These are phyloP conservation scores for Eubasilissa regina DNA, from an alignment of 1,140 invertebrate genomes.

Conservation along the genomic window DNA sequence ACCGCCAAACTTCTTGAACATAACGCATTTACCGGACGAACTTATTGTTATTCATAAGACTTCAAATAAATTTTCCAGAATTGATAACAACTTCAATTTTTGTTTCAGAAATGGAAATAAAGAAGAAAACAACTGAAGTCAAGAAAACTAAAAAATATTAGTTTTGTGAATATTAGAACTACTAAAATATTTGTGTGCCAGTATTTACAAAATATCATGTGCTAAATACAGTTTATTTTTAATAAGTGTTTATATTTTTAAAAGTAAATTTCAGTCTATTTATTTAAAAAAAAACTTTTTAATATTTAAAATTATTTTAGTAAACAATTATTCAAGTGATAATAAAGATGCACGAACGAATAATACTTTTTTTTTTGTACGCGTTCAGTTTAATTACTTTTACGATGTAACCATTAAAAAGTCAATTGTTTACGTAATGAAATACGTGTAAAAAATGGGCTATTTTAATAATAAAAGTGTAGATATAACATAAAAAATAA, in stretches of 20 bases:
- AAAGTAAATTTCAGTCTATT: not conserved
- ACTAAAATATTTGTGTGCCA: not conserved
- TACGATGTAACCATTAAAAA: not conserved
- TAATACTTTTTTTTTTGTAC: not conserved
- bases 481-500: constrained; percentile 26
- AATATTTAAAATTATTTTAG: not conserved
- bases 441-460: constrained; percentile 2
- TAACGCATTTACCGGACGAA: not conserved
- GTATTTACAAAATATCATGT: not conserved
- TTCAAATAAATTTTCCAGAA: not conserved
- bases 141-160: not conserved
- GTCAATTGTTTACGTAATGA: not conserved
- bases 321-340: not conserved
- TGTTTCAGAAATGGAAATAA: constrained; percentile 1
- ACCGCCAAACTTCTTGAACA: not conserved
- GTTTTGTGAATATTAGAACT: not conserved
- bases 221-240: not conserved
- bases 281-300: not conserved
- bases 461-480: constrained; percentile 5
- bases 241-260: not conserved
- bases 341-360: not conserved
- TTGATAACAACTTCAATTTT: not conserved
- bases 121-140: not conserved
- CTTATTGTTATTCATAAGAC: not conserved
- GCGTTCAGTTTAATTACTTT: not conserved